Base-by-base conservation (phyloP, 2,888 invertebrate genomes). In the Malthinus flaveolus region DNA sequence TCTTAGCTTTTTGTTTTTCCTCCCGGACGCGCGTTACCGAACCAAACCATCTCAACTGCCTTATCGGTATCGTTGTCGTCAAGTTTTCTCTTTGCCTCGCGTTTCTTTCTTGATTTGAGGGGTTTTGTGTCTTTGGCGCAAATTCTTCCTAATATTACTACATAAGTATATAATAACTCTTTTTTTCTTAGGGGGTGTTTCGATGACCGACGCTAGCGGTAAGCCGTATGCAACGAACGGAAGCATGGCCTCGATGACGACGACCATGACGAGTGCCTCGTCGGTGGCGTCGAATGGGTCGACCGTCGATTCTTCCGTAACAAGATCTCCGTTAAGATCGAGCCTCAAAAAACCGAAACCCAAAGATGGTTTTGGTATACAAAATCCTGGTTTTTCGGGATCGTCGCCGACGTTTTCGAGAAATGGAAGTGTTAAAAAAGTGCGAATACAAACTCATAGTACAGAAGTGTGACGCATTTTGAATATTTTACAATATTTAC, bases 391-490 rank as follows among this genome's bases (percentile, higher is more conserved):
- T 34, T 91, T 89, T 69, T 90, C 91, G 0, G 89, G 91, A 1
- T 89, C 90, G 66, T 93, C 93, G 10, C 94, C 94, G 0, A 88
- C 92, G 0, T 82, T 93, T 59, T 87, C 89, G 48, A 83, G 94
- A 53, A 93, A 93, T 69, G 93, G 92, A 1, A 93, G 93, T 72
- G 89, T 92, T 73, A 94, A 94, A 77, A 93, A 94, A 81, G 94
- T 94, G 59, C 85, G 94, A 62, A 94, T 95, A 77, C 93, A 94
- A 75, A 93, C 94, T 34, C 93, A 93, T 75, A 93, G 93, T 74
- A 95, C 94, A 37, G 93, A 93, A 77, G 94, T 94, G 13, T 58
- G 48, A 57, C 32, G 6, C 23, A 11, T 51, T 23, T 15, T 37
- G 3, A 37, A 3, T 32, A 15, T 37, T 49, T 11, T 23, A 1